phyloP scores from a whole-genome alignment of 2,797 vertebrate species.

The Crocidura indochinensis region DNA sequence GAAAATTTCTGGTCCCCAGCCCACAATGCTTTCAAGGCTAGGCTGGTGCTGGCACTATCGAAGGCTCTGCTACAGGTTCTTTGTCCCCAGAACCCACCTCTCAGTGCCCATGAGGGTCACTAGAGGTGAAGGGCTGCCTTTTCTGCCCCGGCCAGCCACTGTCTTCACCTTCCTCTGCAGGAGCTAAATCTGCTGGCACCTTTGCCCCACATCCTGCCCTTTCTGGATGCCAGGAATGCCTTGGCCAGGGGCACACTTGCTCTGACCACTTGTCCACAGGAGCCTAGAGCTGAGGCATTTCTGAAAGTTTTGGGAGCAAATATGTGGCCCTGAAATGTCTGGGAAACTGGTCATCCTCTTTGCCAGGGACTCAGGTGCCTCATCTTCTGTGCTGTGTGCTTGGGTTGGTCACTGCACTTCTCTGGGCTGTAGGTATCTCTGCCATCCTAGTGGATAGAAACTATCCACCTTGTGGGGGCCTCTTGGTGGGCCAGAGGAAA shows the following conservation, averaged over 20 bases:
- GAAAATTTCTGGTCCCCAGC: background rate
- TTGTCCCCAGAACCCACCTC: background rate
- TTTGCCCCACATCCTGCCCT: slow-evolving; percentile 83
- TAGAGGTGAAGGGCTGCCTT: slow-evolving; percentile 5
- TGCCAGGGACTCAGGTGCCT: background rate
- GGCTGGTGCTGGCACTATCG: background rate
- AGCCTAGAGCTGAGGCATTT: slow-evolving; percentile 49
- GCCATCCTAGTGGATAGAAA: background rate
- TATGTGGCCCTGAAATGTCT: background rate
- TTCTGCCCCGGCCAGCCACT: background rate
- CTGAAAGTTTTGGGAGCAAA: background rate
- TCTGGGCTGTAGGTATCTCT: slow-evolving; percentile 59
- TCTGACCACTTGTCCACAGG: slow-evolving; percentile 69
- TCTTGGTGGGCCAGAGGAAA: slow-evolving; percentile 15
- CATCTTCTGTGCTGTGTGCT: slow-evolving; percentile 15
- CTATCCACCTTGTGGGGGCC: background rate
- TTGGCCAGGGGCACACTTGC: slow-evolving; percentile 70
- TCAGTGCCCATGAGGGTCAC: background rate
- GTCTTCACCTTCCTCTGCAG: slow-evolving; percentile 52
- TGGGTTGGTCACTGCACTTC: slow-evolving; percentile 44
- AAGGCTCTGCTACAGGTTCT: background rate
- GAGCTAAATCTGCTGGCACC: slow-evolving; percentile 81
- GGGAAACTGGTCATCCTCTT: background rate
- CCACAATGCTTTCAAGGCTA: slow-evolving; percentile 33
- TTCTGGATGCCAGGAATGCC: slow-evolving; percentile 80